Conservation (phyloP, 2,888 invertebrate species). For the Parelbella ahira region DNA sequence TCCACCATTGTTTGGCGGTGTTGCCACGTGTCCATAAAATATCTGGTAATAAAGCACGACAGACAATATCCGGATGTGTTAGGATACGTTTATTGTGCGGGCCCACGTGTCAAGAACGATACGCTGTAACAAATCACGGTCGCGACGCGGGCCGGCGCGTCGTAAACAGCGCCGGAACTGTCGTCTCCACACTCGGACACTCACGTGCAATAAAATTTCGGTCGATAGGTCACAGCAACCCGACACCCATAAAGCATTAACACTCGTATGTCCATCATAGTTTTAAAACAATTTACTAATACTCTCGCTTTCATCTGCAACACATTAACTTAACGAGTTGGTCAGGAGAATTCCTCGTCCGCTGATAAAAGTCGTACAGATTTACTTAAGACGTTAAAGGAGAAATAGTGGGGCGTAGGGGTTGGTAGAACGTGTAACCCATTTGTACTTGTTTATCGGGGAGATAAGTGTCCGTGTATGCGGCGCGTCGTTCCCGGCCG, state of each 20-base stretch:
- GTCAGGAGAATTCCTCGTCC: constrained; percentile 46
- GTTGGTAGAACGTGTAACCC: constrained; percentile 64
- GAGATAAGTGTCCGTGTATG: constrained; percentile 64
- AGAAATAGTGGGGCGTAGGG: constrained; percentile 58
- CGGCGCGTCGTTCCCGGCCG: constrained; percentile 49
- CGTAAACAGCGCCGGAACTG: constrained; percentile 52
- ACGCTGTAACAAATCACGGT: constrained; percentile 51
- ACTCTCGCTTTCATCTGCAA: constrained; percentile 40
- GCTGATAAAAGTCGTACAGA: constrained; percentile 59
- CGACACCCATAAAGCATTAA: constrained; percentile 5
- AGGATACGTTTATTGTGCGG: constrained; percentile 65
- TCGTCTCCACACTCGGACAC: constrained; percentile 39
- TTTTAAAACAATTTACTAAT: constrained; percentile 29
- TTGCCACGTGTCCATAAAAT: constrained; percentile 56
- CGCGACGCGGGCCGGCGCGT: constrained; percentile 51
- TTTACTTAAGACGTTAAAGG: constrained; percentile 63
- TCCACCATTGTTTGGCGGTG: constrained; percentile 42
- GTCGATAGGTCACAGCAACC: constrained; percentile 18
- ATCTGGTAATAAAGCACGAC: constrained; percentile 66
- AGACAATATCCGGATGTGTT: constrained; percentile 64
- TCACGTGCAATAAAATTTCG: constrained; percentile 31
- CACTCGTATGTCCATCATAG: constrained; percentile 31
- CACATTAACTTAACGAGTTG: constrained; percentile 57
- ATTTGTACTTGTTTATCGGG: constrained; percentile 75
- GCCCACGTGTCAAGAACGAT: constrained; percentile 52